phyloP scores from a whole-genome alignment of 2,888 invertebrate genomes.

The Lepetodrilus schrolli region DNA sequence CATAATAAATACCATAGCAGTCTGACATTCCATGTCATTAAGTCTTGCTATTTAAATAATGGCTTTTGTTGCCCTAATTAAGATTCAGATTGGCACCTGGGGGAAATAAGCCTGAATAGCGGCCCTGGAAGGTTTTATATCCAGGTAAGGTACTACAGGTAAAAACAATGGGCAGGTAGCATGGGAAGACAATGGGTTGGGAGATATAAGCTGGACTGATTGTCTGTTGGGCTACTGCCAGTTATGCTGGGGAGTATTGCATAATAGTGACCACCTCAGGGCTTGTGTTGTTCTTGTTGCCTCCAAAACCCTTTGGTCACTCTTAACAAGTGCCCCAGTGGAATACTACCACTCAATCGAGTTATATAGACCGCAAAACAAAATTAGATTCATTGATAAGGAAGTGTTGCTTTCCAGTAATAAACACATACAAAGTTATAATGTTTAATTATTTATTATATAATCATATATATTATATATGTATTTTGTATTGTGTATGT shows the following conservation, averaged over 20 bases:
- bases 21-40: too few species aligned
- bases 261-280: not conserved
- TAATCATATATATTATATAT: too few species aligned
- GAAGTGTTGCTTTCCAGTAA: too few species aligned
- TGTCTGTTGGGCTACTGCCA: conserved; percentile 9
- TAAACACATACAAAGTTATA: too few species aligned
- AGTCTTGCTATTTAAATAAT: not conserved
- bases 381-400: too few species aligned
- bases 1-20: too few species aligned
- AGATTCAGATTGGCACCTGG: conserved; percentile 4
- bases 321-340: not conserved
- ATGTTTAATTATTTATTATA: too few species aligned
- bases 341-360: not conserved
- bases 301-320: not conserved
- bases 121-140: too few species aligned
- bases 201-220: conserved; percentile 1
- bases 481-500: too few species aligned
- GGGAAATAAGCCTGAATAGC: not conserved
- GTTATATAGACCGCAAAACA: too few species aligned
- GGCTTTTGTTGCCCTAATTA: not conserved
- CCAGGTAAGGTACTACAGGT: not conserved
- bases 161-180: not conserved
- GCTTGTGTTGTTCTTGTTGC: not conserved
- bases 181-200: not conserved
- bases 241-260: not conserved